A percentile compares a stretch with the other conserved stretches of the same genome.
Evolutionary conservation across 1,140 invertebrate genomes (phyloP).

Genomic region (Drosophila kurseongensis): DNA sequence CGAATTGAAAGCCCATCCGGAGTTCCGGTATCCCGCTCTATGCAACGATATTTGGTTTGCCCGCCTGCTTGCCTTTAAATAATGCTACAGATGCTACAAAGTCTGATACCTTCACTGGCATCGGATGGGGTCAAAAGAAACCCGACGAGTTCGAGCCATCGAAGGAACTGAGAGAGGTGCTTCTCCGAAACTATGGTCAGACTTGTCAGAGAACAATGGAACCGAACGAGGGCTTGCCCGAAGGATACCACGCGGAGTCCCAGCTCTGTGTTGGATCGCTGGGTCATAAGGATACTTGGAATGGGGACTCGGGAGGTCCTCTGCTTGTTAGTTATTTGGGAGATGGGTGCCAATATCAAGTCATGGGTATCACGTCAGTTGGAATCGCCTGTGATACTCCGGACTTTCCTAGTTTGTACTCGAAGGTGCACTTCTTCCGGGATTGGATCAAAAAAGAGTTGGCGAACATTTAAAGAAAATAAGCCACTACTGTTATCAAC

Average conservation of each 20-base stretch:
- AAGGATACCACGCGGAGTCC: background rate
- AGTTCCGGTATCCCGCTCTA: conserved; percentile 30
- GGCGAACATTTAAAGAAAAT: background rate
- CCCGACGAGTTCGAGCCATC: conserved; percentile 46
- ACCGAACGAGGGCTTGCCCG: background rate
- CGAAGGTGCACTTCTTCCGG: conserved; percentile 2
- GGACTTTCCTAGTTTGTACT: conserved; percentile 12
- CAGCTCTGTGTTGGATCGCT: conserved; percentile 21
- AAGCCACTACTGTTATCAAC: no score
- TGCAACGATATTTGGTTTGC: conserved; percentile 72
- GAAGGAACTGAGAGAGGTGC: conserved; percentile 85
- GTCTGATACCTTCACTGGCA: conserved; percentile 37
- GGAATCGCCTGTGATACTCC: conserved; percentile 20
- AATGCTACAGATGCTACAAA: no score
- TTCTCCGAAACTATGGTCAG: conserved; percentile 52
- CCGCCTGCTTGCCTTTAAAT: conserved; percentile 66
- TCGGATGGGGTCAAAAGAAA: conserved; percentile 53
- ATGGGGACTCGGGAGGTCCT: conserved; percentile 22
- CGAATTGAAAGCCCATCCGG: conserved; percentile 46
- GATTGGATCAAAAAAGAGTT: conserved; percentile 8
- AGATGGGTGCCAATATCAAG: conserved; percentile 9
- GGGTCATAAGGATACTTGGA: conserved; percentile 15
- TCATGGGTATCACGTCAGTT: conserved; percentile 12
- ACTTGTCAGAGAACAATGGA: background rate
- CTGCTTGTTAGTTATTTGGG: conserved; percentile 4